Base-by-base conservation (phyloP, 1,140 invertebrate species). In the Drosophila sulfurigaster region DNA sequence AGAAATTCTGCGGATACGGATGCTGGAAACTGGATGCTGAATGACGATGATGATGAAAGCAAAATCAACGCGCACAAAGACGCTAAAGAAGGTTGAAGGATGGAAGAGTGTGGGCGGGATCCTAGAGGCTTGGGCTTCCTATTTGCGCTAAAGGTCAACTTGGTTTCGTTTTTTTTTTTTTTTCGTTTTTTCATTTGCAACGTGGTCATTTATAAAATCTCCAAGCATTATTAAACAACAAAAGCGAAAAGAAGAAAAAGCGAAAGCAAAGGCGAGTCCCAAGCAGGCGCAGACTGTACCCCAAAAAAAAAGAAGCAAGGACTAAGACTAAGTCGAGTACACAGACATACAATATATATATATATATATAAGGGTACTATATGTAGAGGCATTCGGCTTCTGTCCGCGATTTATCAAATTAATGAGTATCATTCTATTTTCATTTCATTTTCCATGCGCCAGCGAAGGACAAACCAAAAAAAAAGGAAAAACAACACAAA, bases 371-470 rank as follows among this genome's bases (percentile, higher is more conserved):
- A 60, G 10, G 48, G 38, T 54, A 75, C 35, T 68, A 59, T 58
- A 60, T 4, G 20, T 11, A 59, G 62, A 11, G 15, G 51, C 43
- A 56, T 32, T 70, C 38, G 52, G 73, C 51, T 52, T 79, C 69
- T 83, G 77, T 48, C 81, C 72, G 83, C 85, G 85, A 89, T 89
- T 89, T 89, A 89, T 89, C 86, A 89, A 89, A 89, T 89, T 89
- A 89, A 89, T 89, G 85, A 89, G 85, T 89, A 89, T 89, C 85
- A 89, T 89, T 89, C 80, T 89, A 89, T 89, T 89, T 89, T 89
- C 85, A 89, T 89, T 88, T 90, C 75, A 85, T 89, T 89, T 89
- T 89, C 85, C 86, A 81, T 81, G 85, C 75, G 81, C 81, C 71
- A 78, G 65, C 74, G 73, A 75, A 82, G 68, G 72, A 62, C 58